phyloP scores from a whole-genome alignment of 2,888 invertebrate genomes.

The Lochmaea capreae region DNA sequence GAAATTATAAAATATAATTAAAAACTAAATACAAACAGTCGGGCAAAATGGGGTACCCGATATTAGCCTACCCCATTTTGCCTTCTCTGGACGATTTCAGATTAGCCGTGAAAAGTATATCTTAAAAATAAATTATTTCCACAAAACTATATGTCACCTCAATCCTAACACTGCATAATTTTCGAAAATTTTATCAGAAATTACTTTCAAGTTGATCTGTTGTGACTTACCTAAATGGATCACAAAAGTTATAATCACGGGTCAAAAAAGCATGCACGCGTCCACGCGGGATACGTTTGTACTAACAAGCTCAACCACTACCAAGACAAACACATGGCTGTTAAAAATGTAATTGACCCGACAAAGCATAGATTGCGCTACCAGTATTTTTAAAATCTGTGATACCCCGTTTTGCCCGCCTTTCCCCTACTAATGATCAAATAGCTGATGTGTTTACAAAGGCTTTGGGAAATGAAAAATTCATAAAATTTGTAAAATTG shows the following conservation, averaged over 20 bases:
- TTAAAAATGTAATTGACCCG: not conserved
- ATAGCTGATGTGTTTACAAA: no score
- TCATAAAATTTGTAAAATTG: no score
- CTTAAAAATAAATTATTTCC: not conserved
- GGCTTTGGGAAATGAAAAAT: no score
- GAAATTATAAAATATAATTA: slow-evolving; percentile 11
- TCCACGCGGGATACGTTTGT: not conserved
- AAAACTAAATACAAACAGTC: slow-evolving; percentile 1
- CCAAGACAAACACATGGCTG: not conserved
- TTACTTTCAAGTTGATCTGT: not conserved
- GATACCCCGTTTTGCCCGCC: not conserved
- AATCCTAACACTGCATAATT: not conserved
- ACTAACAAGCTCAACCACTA: not conserved
- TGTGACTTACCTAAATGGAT: not conserved
- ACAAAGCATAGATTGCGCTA: not conserved
- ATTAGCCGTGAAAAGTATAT: not conserved
- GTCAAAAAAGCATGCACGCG: no score
- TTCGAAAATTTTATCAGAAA: not conserved
- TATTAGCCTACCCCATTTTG: slow-evolving; percentile 8
- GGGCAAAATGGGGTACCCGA: slow-evolving; percentile 4
- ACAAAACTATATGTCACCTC: not conserved
- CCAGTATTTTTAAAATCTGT: not conserved
- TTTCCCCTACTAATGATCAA: no score
- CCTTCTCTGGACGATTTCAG: not conserved
- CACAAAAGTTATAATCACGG: no score